Percentiles rank a stretch among this genome's conserved stretches.
Conservation (phyloP, 1,140 invertebrate genomes). For the Bombus ignitus region DNA sequence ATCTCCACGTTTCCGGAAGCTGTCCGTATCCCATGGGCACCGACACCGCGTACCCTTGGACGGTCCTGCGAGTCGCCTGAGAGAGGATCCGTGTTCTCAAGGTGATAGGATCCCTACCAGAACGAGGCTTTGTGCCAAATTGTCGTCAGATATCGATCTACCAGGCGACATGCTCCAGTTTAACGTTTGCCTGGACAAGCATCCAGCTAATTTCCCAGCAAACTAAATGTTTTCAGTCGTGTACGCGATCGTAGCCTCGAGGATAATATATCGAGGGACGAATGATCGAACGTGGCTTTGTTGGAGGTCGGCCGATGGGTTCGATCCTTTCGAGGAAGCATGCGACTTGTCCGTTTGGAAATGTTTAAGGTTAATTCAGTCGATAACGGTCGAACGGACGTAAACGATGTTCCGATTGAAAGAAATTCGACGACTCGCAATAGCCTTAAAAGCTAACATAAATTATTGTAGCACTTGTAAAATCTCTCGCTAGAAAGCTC, state of each 20-base stretch:
- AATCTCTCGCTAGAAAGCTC: no score
- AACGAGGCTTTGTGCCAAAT: conserved; percentile 25
- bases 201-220: background rate
- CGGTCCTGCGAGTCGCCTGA: background rate
- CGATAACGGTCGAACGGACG: background rate
- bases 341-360: background rate
- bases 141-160: conserved; percentile 31
- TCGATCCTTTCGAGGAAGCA: background rate
- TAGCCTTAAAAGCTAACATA: no score
- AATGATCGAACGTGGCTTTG: background rate
- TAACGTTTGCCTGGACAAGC: background rate
- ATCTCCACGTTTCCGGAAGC: conserved; percentile 81
- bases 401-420: no score
- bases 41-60: conserved; percentile 15
- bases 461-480: no score
- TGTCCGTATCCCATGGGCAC: conserved; percentile 72
- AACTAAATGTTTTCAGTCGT: background rate
- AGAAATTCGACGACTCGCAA: no score
- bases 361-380: background rate
- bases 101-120: conserved; percentile 23
- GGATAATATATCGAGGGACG: no score
- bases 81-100: background rate
- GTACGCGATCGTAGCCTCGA: no score
- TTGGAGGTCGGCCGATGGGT: background rate
- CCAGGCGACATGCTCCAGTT: conserved; percentile 2